A percentile compares a stretch with the other conserved stretches of the same genome.
These are phyloP conservation scores for Apeltes quadracus DNA, from an alignment of 2,113 vertebrate genomes.

Conservation along the genomic window DNA sequence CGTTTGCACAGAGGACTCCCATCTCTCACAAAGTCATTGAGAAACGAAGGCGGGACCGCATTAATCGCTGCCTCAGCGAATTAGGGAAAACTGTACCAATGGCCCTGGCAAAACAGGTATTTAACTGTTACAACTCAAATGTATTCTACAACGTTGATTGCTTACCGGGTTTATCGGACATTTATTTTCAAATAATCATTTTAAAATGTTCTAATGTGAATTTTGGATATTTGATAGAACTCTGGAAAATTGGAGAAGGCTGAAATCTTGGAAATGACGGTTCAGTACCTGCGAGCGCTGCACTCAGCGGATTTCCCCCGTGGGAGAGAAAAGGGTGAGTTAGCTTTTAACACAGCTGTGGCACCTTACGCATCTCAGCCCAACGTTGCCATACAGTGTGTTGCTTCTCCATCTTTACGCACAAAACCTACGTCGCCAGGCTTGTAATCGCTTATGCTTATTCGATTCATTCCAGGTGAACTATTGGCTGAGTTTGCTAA, in stretches of 20 bases:
- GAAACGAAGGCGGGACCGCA: conserved; percentile 93
- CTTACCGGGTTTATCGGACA: background rate
- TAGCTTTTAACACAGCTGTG: background rate
- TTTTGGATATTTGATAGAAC: conserved; percentile 78
- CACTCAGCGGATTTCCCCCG: conserved; percentile 94
- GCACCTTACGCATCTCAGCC: conserved; percentile 28
- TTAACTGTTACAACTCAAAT: background rate
- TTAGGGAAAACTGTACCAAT: conserved; percentile 96
- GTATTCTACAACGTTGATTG: background rate
- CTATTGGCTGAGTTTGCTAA: conserved; percentile 97
- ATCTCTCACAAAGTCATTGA: conserved; percentile 99
- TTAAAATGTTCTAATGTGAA: background rate
- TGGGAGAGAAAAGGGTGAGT: conserved; percentile 93
- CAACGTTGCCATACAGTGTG: background rate
- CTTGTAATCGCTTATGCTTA: conserved; percentile 4
- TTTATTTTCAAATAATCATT: background rate
- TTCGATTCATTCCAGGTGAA: conserved; percentile 79
- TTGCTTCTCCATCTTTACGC: conserved; percentile 34
- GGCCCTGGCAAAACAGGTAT: conserved; percentile 97
- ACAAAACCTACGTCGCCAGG: background rate
- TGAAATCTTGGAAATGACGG: conserved; percentile 98
- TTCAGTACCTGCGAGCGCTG: conserved; percentile 93
- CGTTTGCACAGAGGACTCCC: conserved; percentile 85
- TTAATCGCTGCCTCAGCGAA: conserved; percentile 95
- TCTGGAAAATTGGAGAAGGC: conserved; percentile 98